phyloP scores from a whole-genome alignment of 2,888 invertebrate genomes.

The Cosmorhoe ocellata region DNA sequence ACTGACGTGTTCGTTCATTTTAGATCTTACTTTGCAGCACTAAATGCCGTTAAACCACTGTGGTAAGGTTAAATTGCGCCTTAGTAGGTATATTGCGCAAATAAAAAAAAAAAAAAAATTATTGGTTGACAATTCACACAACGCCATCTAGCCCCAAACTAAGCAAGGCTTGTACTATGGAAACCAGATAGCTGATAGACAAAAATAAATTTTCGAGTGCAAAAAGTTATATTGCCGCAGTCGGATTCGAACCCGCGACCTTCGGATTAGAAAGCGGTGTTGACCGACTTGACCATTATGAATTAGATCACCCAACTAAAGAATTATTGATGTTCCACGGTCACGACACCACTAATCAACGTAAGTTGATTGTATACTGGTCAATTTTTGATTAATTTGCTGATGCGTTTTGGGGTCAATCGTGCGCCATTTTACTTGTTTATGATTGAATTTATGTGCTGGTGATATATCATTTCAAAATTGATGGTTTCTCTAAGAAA shows the following conservation, averaged over 20 bases:
- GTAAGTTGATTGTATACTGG: slow-evolving; percentile 26
- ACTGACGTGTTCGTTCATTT: not conserved
- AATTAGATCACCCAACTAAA: slow-evolving; percentile 16
- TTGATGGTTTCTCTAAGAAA: not conserved
- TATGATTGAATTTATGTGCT: not conserved
- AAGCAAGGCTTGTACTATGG: no score
- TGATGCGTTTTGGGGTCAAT: slow-evolving; percentile 24
- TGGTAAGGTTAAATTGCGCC: no score
- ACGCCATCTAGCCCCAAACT: no score
- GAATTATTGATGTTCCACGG: slow-evolving; percentile 22
- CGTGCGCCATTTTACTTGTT: slow-evolving; percentile 7
- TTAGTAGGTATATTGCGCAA: no score
- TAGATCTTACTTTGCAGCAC: no score
- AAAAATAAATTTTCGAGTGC: no score
- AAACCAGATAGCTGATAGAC: no score
- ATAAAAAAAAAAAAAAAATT: no score
- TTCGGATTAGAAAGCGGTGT: not conserved
- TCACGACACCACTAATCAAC: slow-evolving; percentile 31
- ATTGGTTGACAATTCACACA: no score
- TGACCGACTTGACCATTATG: no score
- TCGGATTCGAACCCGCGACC: not conserved
- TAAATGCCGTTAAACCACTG: no score
- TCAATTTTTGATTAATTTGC: slow-evolving; percentile 14
- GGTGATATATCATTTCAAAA: not conserved
- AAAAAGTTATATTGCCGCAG: no score